phyloP scores from a whole-genome alignment of 2,888 invertebrate species.

The Pegoplata infirma region DNA sequence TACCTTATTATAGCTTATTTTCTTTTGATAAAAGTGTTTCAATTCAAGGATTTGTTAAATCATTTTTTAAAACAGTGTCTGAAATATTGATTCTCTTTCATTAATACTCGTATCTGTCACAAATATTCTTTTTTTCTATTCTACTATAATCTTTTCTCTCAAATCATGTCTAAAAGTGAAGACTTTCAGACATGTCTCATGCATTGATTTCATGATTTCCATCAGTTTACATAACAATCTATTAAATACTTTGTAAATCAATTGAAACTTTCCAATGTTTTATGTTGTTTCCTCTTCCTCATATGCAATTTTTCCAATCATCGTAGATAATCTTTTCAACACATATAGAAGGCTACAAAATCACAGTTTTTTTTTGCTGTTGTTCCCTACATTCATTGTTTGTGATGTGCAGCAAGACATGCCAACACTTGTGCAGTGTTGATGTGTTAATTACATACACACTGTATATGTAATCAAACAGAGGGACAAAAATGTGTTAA shows the following conservation, averaged over 20 bases:
- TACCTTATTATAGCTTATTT: too few relatives aligned
- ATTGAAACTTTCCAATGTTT: slow-evolving; percentile 39
- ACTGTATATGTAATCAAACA: neutral
- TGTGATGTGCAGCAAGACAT: too few relatives aligned
- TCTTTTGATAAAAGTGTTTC: too few relatives aligned
- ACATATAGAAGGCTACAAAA: slow-evolving; percentile 15
- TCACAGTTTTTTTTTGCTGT: neutral
- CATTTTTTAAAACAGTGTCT: too few relatives aligned
- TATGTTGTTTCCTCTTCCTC: neutral
- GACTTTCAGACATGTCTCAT: slow-evolving; percentile 58
- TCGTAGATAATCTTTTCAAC: slow-evolving; percentile 53
- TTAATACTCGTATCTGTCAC: too few relatives aligned
- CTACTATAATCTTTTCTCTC: too few relatives aligned
- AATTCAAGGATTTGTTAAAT: too few relatives aligned
- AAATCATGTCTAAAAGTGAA: slow-evolving; percentile 34
- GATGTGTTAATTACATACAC: slow-evolving; percentile 30
- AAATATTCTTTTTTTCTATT: too few relatives aligned
- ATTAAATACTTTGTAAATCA: slow-evolving; percentile 33
- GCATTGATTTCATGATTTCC: slow-evolving; percentile 45
- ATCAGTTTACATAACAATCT: slow-evolving; percentile 40
- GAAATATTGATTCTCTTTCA: too few relatives aligned
- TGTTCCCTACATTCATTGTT: neutral
- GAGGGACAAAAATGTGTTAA: neutral
- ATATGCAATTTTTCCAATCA: slow-evolving; percentile 47
- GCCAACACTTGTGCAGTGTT: slow-evolving; percentile 11